Evolutionary conservation across 2,797 vertebrate genomes (phyloP).

Genomic region (Xenopus petersii): DNA sequence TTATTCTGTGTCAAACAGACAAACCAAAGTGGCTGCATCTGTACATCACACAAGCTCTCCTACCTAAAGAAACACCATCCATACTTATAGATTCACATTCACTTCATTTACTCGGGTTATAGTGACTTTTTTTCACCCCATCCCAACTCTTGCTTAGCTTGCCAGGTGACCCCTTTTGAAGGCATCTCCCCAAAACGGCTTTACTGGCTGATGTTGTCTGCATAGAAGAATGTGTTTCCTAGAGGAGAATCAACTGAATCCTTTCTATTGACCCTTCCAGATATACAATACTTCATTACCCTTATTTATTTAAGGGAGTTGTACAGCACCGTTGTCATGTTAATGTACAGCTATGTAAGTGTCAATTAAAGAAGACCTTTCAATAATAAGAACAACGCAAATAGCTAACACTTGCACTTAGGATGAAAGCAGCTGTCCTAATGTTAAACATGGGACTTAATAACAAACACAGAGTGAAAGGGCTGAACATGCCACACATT

Average conservation of each 20-base stretch:
- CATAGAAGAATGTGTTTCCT: neutral
- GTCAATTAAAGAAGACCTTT: neutral
- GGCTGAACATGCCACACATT: neutral
- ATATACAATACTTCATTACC: neutral
- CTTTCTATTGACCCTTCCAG: neutral
- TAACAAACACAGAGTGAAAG: neutral
- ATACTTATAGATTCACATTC: no score
- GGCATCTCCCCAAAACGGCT: no score
- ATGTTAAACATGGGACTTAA: neutral
- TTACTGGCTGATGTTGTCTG: no score
- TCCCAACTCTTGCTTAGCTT: no score
- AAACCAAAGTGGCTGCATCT: no score
- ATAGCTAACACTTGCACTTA: neutral
- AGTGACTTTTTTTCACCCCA: no score
- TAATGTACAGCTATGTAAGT: neutral
- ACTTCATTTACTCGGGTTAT: no score
- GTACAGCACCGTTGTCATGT: neutral
- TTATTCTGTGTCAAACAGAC: no score
- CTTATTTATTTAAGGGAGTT: neutral
- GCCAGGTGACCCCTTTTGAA: no score
- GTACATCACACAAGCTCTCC: no score
- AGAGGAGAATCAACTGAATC: neutral
- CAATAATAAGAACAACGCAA: slow-evolving; percentile 6
- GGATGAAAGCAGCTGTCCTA: slow-evolving; percentile 14
- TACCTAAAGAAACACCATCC: no score